Conservation (phyloP, 2,888 invertebrate species). For the Drosophila setosimentum region DNA sequence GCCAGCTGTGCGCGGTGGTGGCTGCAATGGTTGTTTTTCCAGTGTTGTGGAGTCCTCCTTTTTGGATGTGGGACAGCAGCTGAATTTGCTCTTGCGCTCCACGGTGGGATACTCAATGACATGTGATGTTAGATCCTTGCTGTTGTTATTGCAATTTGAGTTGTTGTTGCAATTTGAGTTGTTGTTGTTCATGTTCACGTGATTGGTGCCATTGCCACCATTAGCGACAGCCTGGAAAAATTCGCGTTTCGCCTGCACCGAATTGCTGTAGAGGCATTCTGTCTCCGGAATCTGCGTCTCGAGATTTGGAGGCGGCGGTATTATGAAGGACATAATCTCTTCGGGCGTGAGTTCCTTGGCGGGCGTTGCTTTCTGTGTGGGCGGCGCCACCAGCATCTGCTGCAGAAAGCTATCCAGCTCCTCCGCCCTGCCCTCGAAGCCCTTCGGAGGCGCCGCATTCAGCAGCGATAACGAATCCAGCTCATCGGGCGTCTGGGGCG, state of each 20-base stretch:
- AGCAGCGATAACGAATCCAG: slow-evolving; percentile 90
- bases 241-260: slow-evolving; percentile 75
- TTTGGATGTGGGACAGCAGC: slow-evolving; percentile 89
- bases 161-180: no score
- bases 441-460: slow-evolving; percentile 90
- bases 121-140: slow-evolving; percentile 78
- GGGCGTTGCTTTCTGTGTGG: slow-evolving; percentile 90
- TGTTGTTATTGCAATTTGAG: slow-evolving; percentile 1
- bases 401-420: slow-evolving; percentile 94
- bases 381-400: slow-evolving; percentile 91
- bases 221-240: slow-evolving; percentile 68
- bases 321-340: slow-evolving; percentile 93
- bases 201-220: slow-evolving; percentile 42
- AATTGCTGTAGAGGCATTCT: slow-evolving; percentile 86
- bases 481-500: slow-evolving; percentile 94
- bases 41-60: slow-evolving; percentile 83
- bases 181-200: slow-evolving; percentile 15
- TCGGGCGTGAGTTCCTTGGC: slow-evolving; percentile 92
- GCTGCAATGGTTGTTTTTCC: slow-evolving; percentile 84
- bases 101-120: slow-evolving; percentile 91
- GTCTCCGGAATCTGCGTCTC: slow-evolving; percentile 84
- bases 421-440: slow-evolving; percentile 88
- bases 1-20: slow-evolving; percentile 88
- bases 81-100: slow-evolving; percentile 90
- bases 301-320: slow-evolving; percentile 91